Evolutionary conservation across 2,797 vertebrate species (phyloP), one percentile per base, ranked within the genome.

Genomic region (Enteromius mattozi): DNA sequence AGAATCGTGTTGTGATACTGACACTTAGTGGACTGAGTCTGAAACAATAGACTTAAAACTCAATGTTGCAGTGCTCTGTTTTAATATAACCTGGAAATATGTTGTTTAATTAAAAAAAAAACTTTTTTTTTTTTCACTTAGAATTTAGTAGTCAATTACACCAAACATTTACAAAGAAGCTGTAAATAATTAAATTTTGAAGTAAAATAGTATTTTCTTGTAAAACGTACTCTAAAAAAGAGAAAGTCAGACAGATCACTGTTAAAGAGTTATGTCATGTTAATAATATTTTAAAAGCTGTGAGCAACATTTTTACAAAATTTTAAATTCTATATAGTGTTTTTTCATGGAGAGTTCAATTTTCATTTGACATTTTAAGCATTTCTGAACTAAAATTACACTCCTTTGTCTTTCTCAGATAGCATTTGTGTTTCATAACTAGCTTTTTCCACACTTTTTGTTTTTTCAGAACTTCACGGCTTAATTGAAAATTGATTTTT

Each of bases 21-120:
- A 92, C 94, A 80, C 94, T 92, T 88, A 90, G 92, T 93, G 94
- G 93, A 86, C 75, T 78, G 75, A 85, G 13, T 84, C 40, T 89
- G 92, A 91, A 93, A 69, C 81, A 13, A 63, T 80, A 81, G 13
- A 56, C 33, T 3, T 4, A 4, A 54, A 75, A 33, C n/a, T 27
- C n/a, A 37, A 19, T 42, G 40, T 27, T 45, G 6, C 8, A 45
- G 3, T 47, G 37, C 13, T 45, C 6, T 54, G 14, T 27, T 40
- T 24, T 13, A n/a, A 40, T 37, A 21, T 21, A 70, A 42, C 2
- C 5, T 45, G 37, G 1, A 37, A 45, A 16, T 3, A n/a, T 35
- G n/a, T 5, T 37, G 17, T 68, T 42, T 42, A 42, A 40, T 35
- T 5, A 35, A 35, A 35, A 35, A 35, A 35, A 3, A 35, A 35